Evolutionary conservation across 2,113 vertebrate species (phyloP), one percentile per base, ranked within the genome.

Genomic region (Zingel zingel): DNA sequence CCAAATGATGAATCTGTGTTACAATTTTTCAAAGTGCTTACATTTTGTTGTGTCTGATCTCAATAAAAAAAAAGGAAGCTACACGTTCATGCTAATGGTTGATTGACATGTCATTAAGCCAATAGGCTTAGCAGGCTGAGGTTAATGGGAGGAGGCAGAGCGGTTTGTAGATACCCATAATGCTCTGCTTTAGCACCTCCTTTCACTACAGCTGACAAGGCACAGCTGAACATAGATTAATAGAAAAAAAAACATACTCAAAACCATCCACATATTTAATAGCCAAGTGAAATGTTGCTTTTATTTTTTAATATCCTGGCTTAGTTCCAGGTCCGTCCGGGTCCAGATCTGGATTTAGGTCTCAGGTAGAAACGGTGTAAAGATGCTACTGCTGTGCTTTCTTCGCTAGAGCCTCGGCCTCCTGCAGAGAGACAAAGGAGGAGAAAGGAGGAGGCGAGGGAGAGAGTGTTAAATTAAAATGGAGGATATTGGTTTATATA

Each of bases 401-500:
- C 91, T 92, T 95, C 6, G 89, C 84, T 53, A 93, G 79, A 81
- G 95, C 95, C 79, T 94, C 94, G 0, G 95, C 95, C 80, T 96
- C 95, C 95, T 96, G 92, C 63, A 70, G 67, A 67, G 48, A 62
- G 47, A 58, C 57, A 30, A 15, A 62, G 33, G 61, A 23, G 9
- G 51, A 7, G 27, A 45, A 58, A 66, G 43, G 30, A 39, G 30
- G 48, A 47, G 65, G 18, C 61, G 36, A 65, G 36, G 45, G 27
- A 59, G 48, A 68, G 43, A 3, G 56, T 19, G 74, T 78, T 72
- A 53, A 43, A 77, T 81, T 88, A 91, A 93, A 87, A 93, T 80
- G 81, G 85, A 82, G 82, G 86, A 79, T 77, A 86, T 83, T 83
- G 77, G 65, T 83, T 74, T 77, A 67, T 88, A 48, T 74, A 56